Evolutionary conservation across 2,113 vertebrate genomes (phyloP), one percentile per base, ranked within the genome.

Genomic region (Aleadryas rufinucha): DNA sequence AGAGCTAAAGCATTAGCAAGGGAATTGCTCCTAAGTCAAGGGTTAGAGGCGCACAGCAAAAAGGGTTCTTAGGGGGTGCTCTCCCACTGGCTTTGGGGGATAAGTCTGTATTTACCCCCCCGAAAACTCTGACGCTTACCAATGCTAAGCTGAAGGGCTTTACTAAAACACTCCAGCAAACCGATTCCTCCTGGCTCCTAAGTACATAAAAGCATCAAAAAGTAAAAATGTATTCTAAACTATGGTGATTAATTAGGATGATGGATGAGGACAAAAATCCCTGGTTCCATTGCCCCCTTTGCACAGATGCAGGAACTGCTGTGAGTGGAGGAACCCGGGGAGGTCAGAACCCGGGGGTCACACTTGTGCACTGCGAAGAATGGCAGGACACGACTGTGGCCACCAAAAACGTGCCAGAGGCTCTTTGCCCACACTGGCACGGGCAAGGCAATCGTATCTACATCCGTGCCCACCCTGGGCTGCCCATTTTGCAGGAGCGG

Each of bases 1-100:
- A 87, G 83, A 87, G 93, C 85, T 87, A 42, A 91, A 87, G 94
- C 94, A 95, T 95, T 90, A 96, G 87, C 45, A 12, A 28, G 83
- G 84, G 84, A 96, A 90, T 84, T 30, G 93, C 16, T 91, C 89
- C 80, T 91, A 82, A 93, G 70, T 84, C 90, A 85, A 49, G 91
- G 82, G 93, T 57, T 82, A 92, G 81, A 90, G 56, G 64, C 7
- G 0, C 42, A 11, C 7, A 11, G 94, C 53, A 81, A 52, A 88
- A 78, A 83, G 49, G 87, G 95, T 41, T 93, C 92, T 96, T 85
- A 90, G 0, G 28, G 91, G 85, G 59, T 61, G 24, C 64, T 56
- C 69, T 84, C 54, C 91, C 35, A 1, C 19, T 19, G n/a, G 77
- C 77, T 81, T 65, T 82, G 87, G 56, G 60, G 82, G 69, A 91